Evolutionary conservation across 2,113 vertebrate species (phyloP), one percentile per base, ranked within the genome.

Genomic region (Cinclus mexicanus): DNA sequence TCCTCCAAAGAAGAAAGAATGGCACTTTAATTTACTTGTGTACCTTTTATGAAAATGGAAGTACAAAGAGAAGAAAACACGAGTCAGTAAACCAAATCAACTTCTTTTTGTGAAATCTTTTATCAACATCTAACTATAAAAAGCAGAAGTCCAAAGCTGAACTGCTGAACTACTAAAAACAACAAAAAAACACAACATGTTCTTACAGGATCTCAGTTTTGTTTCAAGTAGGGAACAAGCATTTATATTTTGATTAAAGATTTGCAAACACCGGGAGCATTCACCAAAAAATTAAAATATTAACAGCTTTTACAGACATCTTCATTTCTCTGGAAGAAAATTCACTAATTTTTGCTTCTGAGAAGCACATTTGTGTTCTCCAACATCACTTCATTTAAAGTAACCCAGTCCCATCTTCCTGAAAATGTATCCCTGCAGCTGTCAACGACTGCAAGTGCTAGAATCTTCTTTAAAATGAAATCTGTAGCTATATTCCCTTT

Each of bases 291-390:
- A 14, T 14, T 10, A 39, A 39, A 83, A 35, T 12, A 60, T 28
- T 60, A 87, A 83, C 42, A 47, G 50, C 6, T 75, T 93, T 95
- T 93, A 89, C 81, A 91, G 96, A 87, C 14, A 84, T 91, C 75
- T 90, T 83, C 84, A 94, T 96, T 95, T 94, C 71, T 95, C 95
- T 91, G 90, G 69, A 95, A 92, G 76, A 93, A 97, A 96, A 37
- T 71, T 76, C 28, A 64, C 57, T 78, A 39, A 50, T 44, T 97
- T 97, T 97, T 89, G 60, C 69, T 95, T 97, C 87, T 67, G 65
- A 87, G 71, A 78, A 94, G 84, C 8, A 70, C 42, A 94, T 92
- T 81, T 96, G 47, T 83, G 83, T 95, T 96, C 76, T 83, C 74
- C 71, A 95, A 63, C 91, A 95, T 70, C 63, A 95, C 19, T 85